Conservation (phyloP, 2,113 vertebrate species). For the Morone chrysops region DNA sequence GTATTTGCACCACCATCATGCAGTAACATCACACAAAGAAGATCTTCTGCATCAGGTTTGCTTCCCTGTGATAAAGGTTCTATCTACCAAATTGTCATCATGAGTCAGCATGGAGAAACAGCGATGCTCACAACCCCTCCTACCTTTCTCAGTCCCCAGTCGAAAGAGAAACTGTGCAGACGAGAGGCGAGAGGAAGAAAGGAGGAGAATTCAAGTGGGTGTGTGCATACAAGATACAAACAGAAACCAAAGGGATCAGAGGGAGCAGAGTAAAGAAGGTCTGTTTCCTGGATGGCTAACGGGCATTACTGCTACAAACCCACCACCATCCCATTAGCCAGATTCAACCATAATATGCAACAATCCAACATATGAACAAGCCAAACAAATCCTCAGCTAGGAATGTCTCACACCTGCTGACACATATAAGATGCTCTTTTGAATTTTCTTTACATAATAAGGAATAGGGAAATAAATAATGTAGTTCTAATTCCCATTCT, state of each 20-base stretch:
- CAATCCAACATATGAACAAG: not conserved
- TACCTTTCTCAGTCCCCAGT: slow-evolving; percentile 55
- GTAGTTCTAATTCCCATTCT: not conserved
- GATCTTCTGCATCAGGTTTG: not conserved
- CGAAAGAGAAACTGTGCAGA: slow-evolving; percentile 52
- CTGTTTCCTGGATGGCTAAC: not conserved
- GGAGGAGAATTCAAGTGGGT: slow-evolving; percentile 31
- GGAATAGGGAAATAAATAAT: not conserved
- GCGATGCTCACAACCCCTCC: slow-evolving; percentile 55
- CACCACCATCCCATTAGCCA: not conserved
- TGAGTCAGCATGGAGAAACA: slow-evolving; percentile 56
- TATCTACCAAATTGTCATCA: slow-evolving; percentile 18
- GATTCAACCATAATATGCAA: not conserved
- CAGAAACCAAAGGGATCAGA: slow-evolving; percentile 49
- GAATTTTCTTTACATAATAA: not conserved
- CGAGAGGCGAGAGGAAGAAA: slow-evolving; percentile 22
- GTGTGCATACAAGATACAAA: slow-evolving; percentile 40
- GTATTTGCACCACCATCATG: not conserved
- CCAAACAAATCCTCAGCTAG: no score
- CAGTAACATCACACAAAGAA: not conserved
- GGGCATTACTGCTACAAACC: not conserved
- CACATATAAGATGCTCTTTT: not conserved
- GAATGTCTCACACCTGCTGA: not conserved
- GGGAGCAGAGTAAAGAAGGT: not conserved
- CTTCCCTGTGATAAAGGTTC: slow-evolving; percentile 25